These are phyloP conservation scores for Plemyria rubiginata DNA, from an alignment of 2,888 invertebrate genomes.

Conservation along the genomic window DNA sequence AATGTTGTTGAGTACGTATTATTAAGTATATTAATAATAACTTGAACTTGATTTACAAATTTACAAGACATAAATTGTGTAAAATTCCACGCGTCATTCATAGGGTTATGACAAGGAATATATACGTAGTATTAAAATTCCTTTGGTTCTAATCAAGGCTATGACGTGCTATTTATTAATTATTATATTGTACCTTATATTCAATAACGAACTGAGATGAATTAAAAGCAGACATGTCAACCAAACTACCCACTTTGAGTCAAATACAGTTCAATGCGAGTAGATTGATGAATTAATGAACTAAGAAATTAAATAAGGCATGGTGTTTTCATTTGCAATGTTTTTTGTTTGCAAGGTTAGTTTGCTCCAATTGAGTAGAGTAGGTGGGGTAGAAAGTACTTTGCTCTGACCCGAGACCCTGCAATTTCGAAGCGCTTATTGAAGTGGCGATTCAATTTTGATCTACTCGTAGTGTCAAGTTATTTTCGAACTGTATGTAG, in stretches of 20 bases:
- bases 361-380: conserved; percentile 24
- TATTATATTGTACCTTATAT: no score
- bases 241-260: conserved; percentile 5
- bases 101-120: no score
- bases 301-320: conserved; percentile 14
- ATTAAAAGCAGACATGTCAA: neutral
- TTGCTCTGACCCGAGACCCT: conserved; percentile 18
- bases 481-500: conserved; percentile 22
- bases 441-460: conserved; percentile 26
- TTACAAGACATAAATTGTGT: no score
- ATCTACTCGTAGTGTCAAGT: conserved; percentile 7
- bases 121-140: no score
- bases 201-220: neutral
- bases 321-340: conserved; percentile 26
- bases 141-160: no score
- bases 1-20: conserved; percentile 29
- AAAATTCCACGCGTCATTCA: no score
- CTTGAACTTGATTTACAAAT: no score
- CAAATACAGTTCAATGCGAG: conserved; percentile 3
- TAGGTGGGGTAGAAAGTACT: conserved; percentile 9
- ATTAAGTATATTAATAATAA: conserved; percentile 26
- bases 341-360: conserved; percentile 27
- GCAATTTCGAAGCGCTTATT: conserved; percentile 25
- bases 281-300: conserved; percentile 11
- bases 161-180: no score